Conservation (phyloP, 1,140 invertebrate species). For the Neocloeon triangulifer region DNA sequence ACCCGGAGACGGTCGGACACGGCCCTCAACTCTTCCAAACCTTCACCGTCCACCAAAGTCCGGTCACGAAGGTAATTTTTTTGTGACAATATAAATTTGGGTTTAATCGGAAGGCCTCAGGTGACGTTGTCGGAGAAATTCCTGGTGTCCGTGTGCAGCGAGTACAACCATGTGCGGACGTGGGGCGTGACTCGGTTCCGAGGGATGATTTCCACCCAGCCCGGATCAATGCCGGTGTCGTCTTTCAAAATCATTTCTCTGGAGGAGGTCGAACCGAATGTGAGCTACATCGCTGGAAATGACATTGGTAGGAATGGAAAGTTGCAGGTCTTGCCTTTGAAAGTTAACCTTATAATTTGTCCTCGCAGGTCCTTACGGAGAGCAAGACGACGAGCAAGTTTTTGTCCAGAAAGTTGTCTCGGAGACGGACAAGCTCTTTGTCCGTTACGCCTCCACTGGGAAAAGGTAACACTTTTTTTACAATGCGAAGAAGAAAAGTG, state of each 20-base stretch:
- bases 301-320: constrained; percentile 37
- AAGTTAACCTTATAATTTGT: constrained; percentile 5
- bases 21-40: constrained; percentile 95
- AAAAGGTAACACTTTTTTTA: constrained; percentile 34
- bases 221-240: constrained; percentile 85
- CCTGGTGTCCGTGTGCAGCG: constrained; percentile 88
- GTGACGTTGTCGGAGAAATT: constrained; percentile 92
- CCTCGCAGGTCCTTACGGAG: constrained; percentile 71
- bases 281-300: constrained; percentile 51
- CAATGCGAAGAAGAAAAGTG: no score
- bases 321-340: neutral
- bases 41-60: constrained; percentile 90
- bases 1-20: constrained; percentile 95
- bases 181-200: constrained; percentile 92
- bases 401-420: constrained; percentile 96
- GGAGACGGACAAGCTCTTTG: constrained; percentile 85
- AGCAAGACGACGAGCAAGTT: constrained; percentile 92
- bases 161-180: constrained; percentile 92
- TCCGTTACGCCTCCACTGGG: constrained; percentile 83
- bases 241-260: constrained; percentile 87
- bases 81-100: no score
- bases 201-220: constrained; percentile 93
- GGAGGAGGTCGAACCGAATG: constrained; percentile 60
- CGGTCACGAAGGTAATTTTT: constrained; percentile 85
- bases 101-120: no score